phyloP scores from a whole-genome alignment of 1,140 invertebrate species.

The Epicauta chinensis region DNA sequence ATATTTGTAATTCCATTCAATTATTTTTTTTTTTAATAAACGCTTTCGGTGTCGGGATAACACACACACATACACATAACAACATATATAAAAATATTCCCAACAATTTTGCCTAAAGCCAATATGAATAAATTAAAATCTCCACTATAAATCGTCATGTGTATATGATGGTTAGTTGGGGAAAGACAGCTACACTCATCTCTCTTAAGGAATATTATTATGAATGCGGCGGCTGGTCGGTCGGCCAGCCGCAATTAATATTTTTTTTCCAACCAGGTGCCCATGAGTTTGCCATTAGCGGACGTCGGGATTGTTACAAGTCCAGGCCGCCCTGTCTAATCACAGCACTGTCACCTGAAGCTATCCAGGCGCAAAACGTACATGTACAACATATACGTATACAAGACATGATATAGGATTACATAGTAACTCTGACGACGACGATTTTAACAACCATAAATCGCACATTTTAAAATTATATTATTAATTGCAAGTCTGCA shows the following conservation, averaged over 20 bases:
- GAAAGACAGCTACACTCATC: slow-evolving; percentile 5
- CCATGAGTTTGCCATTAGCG: slow-evolving; percentile 31
- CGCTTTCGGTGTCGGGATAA: slow-evolving; percentile 25
- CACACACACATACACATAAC: slow-evolving; percentile 6
- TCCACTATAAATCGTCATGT: slow-evolving; percentile 38
- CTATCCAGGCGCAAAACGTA: slow-evolving; percentile 17
- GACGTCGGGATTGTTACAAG: neutral
- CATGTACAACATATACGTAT: too few relatives aligned
- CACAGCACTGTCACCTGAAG: slow-evolving; percentile 32
- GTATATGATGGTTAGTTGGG: slow-evolving; percentile 27
- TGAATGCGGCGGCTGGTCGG: slow-evolving; percentile 29
- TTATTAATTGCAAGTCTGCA: too few relatives aligned
- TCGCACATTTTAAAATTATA: too few relatives aligned
- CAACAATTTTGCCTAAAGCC: slow-evolving; percentile 31
- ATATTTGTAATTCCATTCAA: too few relatives aligned
- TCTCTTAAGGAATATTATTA: slow-evolving; percentile 32
- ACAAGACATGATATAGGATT: too few relatives aligned
- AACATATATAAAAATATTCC: slow-evolving; percentile 19
- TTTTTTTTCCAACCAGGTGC: slow-evolving; percentile 34
- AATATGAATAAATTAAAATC: slow-evolving; percentile 40
- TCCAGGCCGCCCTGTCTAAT: slow-evolving; percentile 27
- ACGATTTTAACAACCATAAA: too few relatives aligned
- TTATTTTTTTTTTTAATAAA: too few relatives aligned
- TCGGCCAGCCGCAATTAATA: slow-evolving; percentile 31
- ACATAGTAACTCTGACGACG: too few relatives aligned